phyloP scores from a whole-genome alignment of 2,888 invertebrate genomes.

The Habroteleia sp. region DNA sequence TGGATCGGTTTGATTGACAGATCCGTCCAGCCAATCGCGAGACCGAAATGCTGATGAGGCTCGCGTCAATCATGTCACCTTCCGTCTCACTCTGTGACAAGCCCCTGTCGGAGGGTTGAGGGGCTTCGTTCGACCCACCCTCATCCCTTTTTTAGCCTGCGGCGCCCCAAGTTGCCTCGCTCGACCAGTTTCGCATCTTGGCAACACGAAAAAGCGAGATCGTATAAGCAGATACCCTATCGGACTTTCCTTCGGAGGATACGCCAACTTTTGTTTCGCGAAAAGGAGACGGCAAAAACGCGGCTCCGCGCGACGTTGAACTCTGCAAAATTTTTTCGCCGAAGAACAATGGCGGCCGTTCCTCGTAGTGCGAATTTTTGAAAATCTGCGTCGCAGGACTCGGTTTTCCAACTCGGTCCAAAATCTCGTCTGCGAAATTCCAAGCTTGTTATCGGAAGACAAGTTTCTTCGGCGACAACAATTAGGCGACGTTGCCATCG shows the following conservation, averaged over 20 bases:
- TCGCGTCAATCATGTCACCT: conserved; percentile 87
- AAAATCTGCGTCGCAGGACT: too few relatives aligned
- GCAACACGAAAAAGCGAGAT: conserved; percentile 58
- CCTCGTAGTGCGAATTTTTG: too few relatives aligned
- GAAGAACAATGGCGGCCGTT: too few relatives aligned
- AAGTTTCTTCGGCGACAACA: conserved; percentile 78
- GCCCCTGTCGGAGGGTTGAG: conserved; percentile 63
- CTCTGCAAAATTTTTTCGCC: too few relatives aligned
- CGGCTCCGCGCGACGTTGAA: too few relatives aligned
- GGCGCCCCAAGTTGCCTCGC: conserved; percentile 73
- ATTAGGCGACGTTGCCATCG: conserved; percentile 76
- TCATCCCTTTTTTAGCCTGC: conserved; percentile 62
- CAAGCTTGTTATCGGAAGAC: conserved; percentile 61
- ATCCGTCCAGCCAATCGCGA: conserved; percentile 89
- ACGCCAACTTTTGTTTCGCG: conserved; percentile 37
- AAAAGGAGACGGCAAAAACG: conserved; percentile 13
- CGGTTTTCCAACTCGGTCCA: too few relatives aligned
- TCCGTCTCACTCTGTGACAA: conserved; percentile 66
- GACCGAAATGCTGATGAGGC: conserved; percentile 88
- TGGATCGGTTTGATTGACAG: conserved; percentile 89
- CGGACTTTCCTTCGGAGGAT: conserved; percentile 30
- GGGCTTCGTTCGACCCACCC: conserved; percentile 65
- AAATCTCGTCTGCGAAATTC: conserved; percentile 19
- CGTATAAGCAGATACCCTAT: conserved; percentile 44
- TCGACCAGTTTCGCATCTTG: conserved; percentile 78